phyloP scores from a whole-genome alignment of 2,113 vertebrate genomes.

The Vicugna pacos region DNA sequence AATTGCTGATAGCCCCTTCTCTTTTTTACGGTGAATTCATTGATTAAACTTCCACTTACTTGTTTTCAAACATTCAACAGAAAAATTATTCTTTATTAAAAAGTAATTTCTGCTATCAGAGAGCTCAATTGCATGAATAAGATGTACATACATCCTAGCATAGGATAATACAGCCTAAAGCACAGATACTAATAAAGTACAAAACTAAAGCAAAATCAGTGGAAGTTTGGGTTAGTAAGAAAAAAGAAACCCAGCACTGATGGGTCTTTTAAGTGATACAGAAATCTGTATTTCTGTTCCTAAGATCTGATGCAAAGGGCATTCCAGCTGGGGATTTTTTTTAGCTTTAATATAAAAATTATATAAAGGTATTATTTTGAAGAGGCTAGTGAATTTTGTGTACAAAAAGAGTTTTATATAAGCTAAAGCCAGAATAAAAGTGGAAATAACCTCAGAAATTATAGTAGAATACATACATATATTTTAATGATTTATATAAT shows the following conservation, averaged over 20 bases:
- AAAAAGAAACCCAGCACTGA: not conserved
- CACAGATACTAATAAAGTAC: not conserved
- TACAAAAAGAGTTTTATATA: not conserved
- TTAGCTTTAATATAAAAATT: constrained; percentile 44
- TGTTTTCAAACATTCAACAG: constrained; percentile 37
- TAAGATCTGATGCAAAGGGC: constrained; percentile 4
- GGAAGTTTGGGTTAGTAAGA: not conserved
- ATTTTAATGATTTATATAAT: too few species aligned
- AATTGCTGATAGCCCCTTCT: not conserved
- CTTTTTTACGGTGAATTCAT: not conserved
- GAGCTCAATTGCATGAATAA: not conserved
- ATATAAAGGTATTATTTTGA: constrained; percentile 40
- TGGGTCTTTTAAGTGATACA: not conserved
- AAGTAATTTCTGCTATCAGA: not conserved
- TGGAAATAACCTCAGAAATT: constrained; percentile 40
- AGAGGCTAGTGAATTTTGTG: not conserved
- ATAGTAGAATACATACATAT: not conserved
- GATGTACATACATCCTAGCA: not conserved
- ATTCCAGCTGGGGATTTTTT: constrained; percentile 34
- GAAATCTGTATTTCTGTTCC: constrained; percentile 18
- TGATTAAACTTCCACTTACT: not conserved
- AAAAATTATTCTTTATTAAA: constrained; percentile 41
- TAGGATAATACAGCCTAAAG: not conserved
- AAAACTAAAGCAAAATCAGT: constrained; percentile 33
- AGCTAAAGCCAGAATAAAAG: constrained; percentile 38